These are phyloP conservation scores for Huso huso DNA, from an alignment of 2,797 vertebrate species.

Conservation along the genomic window DNA sequence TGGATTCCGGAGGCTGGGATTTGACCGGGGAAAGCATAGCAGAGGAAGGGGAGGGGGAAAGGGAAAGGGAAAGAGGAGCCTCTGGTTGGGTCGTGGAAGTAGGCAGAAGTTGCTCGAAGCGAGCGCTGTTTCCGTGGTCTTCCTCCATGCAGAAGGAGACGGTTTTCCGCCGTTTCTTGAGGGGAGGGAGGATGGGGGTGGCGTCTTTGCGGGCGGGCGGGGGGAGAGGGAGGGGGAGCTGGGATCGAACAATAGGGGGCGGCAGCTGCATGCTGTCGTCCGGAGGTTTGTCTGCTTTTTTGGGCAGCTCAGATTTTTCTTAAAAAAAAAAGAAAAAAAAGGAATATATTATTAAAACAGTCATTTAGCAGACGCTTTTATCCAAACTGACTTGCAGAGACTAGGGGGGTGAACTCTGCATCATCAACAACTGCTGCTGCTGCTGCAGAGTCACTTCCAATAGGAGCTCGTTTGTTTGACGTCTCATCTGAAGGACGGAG, in stretches of 20 bases:
- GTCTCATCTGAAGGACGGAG: no score
- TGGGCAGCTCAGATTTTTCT: constrained; percentile 35
- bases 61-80: constrained; percentile 29
- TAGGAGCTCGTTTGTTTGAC: no score
- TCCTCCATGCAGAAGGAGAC: constrained; percentile 76
- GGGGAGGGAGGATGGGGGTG: constrained; percentile 77
- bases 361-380: no score
- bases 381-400: no score
- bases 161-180: constrained; percentile 86
- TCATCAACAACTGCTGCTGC: no score
- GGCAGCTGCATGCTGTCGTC: constrained; percentile 1
- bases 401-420: no score
- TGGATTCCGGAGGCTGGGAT: constrained; percentile 32
- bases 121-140: constrained; percentile 40
- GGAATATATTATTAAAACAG: no score
- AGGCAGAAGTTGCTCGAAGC: constrained; percentile 8
- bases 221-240: constrained; percentile 18
- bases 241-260: background rate
- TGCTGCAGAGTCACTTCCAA: no score
- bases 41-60: constrained; percentile 26
- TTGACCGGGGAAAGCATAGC: constrained; percentile 31
- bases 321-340: background rate
- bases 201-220: constrained; percentile 50
- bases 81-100: constrained; percentile 13
- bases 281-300: constrained; percentile 15